A percentile compares a stretch with the other conserved stretches of the same genome.
phyloP scores from a whole-genome alignment of 1,140 invertebrate species.

The Papilio helenus region DNA sequence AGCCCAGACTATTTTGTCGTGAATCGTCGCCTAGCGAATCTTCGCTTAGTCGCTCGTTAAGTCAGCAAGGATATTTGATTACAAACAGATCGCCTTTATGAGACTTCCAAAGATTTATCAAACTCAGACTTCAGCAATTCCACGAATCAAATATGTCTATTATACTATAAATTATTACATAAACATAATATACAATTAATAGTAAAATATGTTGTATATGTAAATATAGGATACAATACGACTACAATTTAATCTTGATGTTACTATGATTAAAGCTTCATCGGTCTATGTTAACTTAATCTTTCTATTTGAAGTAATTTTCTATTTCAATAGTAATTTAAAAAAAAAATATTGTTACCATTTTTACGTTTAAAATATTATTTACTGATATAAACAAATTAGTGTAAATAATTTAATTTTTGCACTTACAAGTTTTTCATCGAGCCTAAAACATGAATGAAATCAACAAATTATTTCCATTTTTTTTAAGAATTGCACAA shows the following conservation, averaged over 20 bases:
- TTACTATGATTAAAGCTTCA: neutral
- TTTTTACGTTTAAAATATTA: too few relatives aligned
- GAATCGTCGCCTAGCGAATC: neutral
- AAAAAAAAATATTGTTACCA: too few relatives aligned
- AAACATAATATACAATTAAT: slow-evolving; percentile 49
- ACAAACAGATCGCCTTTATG: slow-evolving; percentile 14
- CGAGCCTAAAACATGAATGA: neutral
- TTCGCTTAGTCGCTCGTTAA: neutral
- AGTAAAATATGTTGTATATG: slow-evolving; percentile 61
- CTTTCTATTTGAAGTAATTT: neutral
- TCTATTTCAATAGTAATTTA: too few relatives aligned
- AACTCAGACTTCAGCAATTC: slow-evolving; percentile 54
- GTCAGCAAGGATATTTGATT: neutral
- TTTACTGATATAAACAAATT: neutral
- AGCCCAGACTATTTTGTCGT: neutral
- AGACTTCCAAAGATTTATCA: slow-evolving; percentile 56
- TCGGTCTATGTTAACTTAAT: slow-evolving; percentile 24
- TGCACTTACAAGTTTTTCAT: neutral
- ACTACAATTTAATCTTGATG: neutral
- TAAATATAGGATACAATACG: slow-evolving; percentile 5
- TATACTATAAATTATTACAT: slow-evolving; percentile 65
- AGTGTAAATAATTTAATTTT: neutral
- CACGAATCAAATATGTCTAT: slow-evolving; percentile 73
- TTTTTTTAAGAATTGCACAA: neutral
- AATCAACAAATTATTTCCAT: neutral